phyloP scores from a whole-genome alignment of 2,113 vertebrate genomes.

The Mesocricetus auratus region DNA sequence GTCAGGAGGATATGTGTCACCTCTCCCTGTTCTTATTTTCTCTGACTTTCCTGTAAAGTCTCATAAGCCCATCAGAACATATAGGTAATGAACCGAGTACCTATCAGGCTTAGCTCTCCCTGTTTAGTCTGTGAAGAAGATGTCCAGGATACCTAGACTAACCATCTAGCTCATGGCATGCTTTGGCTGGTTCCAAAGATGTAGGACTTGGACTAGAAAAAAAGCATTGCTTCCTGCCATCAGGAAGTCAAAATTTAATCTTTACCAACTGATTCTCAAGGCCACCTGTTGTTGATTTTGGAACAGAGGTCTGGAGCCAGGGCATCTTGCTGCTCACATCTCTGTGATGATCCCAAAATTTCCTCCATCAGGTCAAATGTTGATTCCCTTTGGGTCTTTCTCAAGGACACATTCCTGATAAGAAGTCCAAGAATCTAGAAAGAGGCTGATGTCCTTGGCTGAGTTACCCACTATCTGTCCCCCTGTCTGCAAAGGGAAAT shows the following conservation, averaged over 20 bases:
- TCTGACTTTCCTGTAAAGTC: background rate
- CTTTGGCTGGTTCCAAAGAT: background rate
- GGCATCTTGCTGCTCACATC: background rate
- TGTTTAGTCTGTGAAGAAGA: background rate
- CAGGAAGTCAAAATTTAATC: background rate
- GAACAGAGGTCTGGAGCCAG: background rate
- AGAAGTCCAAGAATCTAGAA: background rate
- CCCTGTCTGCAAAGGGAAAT: background rate
- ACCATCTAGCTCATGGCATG: background rate
- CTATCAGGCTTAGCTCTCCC: background rate
- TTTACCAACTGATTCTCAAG: background rate
- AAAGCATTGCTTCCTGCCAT: background rate
- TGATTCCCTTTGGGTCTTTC: background rate
- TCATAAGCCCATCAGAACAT: background rate
- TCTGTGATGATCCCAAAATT: background rate
- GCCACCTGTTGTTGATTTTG: background rate
- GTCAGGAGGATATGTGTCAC: background rate
- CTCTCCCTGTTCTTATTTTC: background rate
- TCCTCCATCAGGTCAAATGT: background rate
- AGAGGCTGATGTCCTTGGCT: background rate
- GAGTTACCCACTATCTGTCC: background rate
- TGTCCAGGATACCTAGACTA: too few species aligned
- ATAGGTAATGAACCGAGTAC: too few species aligned
- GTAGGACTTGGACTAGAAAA: background rate
- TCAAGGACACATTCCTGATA: background rate